Conservation (phyloP, 2,113 vertebrate species). For the Caranx ignobilis region DNA sequence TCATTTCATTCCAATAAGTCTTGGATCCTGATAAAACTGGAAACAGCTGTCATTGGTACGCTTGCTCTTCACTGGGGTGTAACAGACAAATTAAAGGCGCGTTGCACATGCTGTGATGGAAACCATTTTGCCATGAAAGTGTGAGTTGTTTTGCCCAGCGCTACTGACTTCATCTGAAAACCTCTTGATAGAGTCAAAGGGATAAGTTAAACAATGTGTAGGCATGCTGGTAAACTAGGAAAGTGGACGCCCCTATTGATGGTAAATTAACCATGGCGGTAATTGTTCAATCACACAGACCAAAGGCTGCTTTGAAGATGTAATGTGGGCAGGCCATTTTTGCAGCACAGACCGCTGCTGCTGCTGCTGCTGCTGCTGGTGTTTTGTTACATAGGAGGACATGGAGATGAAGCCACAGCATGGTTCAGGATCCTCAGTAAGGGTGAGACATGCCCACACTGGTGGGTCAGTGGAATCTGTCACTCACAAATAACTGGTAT, state of each 20-base stretch:
- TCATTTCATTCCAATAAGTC: slow-evolving; percentile 68
- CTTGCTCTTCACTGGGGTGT: slow-evolving; percentile 65
- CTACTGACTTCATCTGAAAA: slow-evolving; percentile 72
- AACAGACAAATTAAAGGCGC: slow-evolving; percentile 72
- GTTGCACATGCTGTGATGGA: slow-evolving; percentile 75
- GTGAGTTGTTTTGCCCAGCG: slow-evolving; percentile 78
- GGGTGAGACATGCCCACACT: slow-evolving; percentile 72
- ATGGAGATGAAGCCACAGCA: slow-evolving; percentile 33
- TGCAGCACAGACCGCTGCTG: slow-evolving; percentile 32
- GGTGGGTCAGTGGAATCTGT: slow-evolving; percentile 65
- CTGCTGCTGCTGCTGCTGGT: slow-evolving; percentile 62
- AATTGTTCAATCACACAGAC: slow-evolving; percentile 82
- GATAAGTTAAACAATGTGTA: slow-evolving; percentile 53
- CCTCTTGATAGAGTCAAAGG: slow-evolving; percentile 73
- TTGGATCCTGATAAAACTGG: slow-evolving; percentile 63
- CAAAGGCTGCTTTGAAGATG: slow-evolving; percentile 66
- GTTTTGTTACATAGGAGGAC: slow-evolving; percentile 73
- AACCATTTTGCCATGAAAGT: slow-evolving; percentile 84
- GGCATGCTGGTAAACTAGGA: slow-evolving; percentile 63
- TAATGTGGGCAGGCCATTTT: slow-evolving; percentile 67
- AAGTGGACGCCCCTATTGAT: slow-evolving; percentile 61
- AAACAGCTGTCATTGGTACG: slow-evolving; percentile 66
- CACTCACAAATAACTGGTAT: slow-evolving; percentile 30
- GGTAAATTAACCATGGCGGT: slow-evolving; percentile 80
- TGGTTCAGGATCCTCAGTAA: slow-evolving; percentile 47